Percentiles rank a stretch among this genome's conserved stretches.
Evolutionary conservation across 2,797 vertebrate genomes (phyloP).

Genomic region (Triplophysa yarkandensis): DNA sequence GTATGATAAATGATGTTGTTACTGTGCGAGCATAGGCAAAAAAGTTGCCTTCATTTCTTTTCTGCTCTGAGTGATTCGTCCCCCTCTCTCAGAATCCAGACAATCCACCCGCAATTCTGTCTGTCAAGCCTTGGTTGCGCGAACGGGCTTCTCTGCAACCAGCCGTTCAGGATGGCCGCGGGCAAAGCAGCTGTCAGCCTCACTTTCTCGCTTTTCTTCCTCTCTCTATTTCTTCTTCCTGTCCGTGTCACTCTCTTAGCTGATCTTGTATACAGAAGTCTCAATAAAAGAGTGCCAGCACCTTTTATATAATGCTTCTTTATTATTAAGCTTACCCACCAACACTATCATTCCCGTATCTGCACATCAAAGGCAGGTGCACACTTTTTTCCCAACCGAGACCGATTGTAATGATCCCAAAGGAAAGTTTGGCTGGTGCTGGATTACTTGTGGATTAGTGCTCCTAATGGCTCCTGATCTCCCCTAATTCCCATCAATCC

Average conservation of each 20-base stretch:
- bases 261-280: constrained; percentile 21
- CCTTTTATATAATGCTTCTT: background rate
- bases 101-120: constrained; percentile 29
- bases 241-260: constrained; percentile 29
- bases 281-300: constrained; percentile 1
- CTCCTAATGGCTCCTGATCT: constrained; percentile 53
- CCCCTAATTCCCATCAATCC: constrained; percentile 53
- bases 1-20: constrained; percentile 35
- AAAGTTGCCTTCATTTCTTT: constrained; percentile 33
- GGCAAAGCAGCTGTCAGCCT: constrained; percentile 58
- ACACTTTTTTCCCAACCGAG: constrained; percentile 3
- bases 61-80: background rate
- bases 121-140: constrained; percentile 28
- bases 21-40: constrained; percentile 35
- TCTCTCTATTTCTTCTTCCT: constrained; percentile 26
- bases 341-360: background rate
- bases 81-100: constrained; percentile 22
- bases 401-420: constrained; percentile 27
- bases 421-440: constrained; percentile 44
- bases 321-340: background rate
- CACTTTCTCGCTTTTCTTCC: constrained; percentile 24
- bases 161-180: constrained; percentile 53
- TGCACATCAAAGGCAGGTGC: background rate
- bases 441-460: constrained; percentile 50
- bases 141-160: constrained; percentile 42